These are phyloP conservation scores for Ctena decussata DNA, from an alignment of 2,888 invertebrate species.

Conservation along the genomic window DNA sequence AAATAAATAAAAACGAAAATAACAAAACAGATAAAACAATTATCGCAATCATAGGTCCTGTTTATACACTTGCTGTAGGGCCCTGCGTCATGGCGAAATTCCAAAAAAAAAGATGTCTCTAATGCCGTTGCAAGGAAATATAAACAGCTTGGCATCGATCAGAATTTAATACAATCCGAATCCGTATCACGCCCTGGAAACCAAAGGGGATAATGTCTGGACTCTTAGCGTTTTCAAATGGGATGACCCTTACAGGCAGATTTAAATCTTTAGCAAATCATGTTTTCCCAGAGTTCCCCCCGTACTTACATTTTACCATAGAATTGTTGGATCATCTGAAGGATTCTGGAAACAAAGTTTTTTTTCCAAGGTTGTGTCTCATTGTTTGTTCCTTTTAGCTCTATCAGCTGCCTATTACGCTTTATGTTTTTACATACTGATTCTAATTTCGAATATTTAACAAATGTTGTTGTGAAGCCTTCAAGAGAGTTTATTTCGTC, in stretches of 20 bases:
- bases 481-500: not conserved
- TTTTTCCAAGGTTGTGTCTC: not conserved
- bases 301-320: not conserved
- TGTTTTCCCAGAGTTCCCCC: constrained; percentile 19
- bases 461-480: not conserved
- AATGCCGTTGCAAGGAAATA: no score
- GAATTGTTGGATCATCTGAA: not conserved
- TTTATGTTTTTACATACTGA: not conserved
- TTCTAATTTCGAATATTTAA: not conserved
- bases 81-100: no score
- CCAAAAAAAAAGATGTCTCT: no score
- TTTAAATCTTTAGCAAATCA: not conserved
- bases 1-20: no score
- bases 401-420: not conserved
- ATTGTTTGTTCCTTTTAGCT: not conserved
- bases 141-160: no score
- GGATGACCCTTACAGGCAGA: not conserved
- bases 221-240: not conserved
- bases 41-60: no score
- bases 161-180: no score
- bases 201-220: not conserved
- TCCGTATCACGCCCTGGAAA: no score
- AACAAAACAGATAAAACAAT: no score
- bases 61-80: no score
- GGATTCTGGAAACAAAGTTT: not conserved